Evolutionary conservation across 2,113 vertebrate genomes (phyloP), one percentile per base, ranked within the genome.

Genomic region (Hydrochoerus hydrochaeris): DNA sequence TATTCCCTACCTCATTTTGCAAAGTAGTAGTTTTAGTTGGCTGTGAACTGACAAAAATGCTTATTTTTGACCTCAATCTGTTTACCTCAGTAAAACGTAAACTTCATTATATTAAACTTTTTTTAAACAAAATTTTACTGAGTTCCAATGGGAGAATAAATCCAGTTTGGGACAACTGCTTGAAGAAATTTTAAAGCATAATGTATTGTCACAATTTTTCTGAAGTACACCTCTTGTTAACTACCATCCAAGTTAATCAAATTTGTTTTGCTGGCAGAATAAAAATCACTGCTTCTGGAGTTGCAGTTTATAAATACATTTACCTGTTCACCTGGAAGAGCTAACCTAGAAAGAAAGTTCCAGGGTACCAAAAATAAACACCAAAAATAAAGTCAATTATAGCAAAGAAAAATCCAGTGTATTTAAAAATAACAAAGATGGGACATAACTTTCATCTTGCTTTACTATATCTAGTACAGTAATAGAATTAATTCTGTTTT

Each of bases 211-310:
- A 58, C 30, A 88, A 82, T 30, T 94, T 93, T 91, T 94, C 87
- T 62, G 41, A 95, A 94, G 85, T 44, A 7, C 44, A 90, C 73
- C 93, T 98, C 98, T 91, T 93, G 96, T 73, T 85, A 92, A 95
- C 85, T 95, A 77, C 85, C 92, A 58, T 93, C 86, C 77, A 54
- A 92, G 91, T 10, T 71, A 97, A 90, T 46, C 71, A 71, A 67
- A 91, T 84, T 58, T 96, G 58, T 32, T 88, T 91, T 88, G 65
- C 62, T 24, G 32, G 91, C 91, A 71, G 88, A 97, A 97, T 90
- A 97, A 95, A 97, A 96, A 35, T 82, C 86, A 95, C 58, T 88
- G 80, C 46, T 90, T 98, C 52, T 92, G 84, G 8, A 83, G 0
- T 44, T 96, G 83, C n/a, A 32, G 30, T 44, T 93, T 63, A 94